Evolutionary conservation across 1,140 invertebrate species (phyloP), one percentile per base, ranked within the genome.

Genomic region (Eupeodes corollae): DNA sequence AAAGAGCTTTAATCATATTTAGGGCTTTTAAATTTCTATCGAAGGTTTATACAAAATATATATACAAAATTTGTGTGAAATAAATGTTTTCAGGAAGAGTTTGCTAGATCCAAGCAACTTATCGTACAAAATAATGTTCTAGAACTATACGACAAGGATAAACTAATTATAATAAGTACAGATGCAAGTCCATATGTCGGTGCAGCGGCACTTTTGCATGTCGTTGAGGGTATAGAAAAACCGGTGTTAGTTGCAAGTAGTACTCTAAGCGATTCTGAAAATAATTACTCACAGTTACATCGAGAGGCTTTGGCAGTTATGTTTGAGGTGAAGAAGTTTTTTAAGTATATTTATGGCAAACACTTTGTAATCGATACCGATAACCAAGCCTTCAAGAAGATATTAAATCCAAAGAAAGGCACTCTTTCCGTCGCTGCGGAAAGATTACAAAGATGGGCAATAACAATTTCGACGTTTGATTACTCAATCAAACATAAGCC

Each of bases 251-350:
- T 64, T 55, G 63, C 62, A 12, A 71, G n/a, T n/a, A n/a, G n/a
- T n/a, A n/a, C n/a, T n/a, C n/a, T n/a, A n/a, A n/a, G n/a, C n/a
- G n/a, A n/a, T 26, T 51, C 63, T 16, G 59, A 75, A 54, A 33
- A 56, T 42, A 69, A 68, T 37, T 72, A 72, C 52, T 61, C 61
- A 6, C 67, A 74, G 53, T 59, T 72, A 5, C 70, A 11, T 61
- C 71, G 44, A 51, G 73, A n/a, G n/a, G n/a, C n/a, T n/a, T n/a
- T n/a, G n/a, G n/a, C n/a, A n/a, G n/a, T n/a, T n/a, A n/a, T n/a
- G 2, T 74, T 68, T 50, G 58, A 55, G n/a, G 42, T 57, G 8
- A 59, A 69, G 40, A 49, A 54, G 37, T 70, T 56, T n/a, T 55
- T 59, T 47, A 50, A 62, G 39, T 69, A 62, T 51, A 39, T 70